phyloP scores from a whole-genome alignment of 35 echinoderm and acorn worm species.

The Heliocidaris erythrogramma region DNA sequence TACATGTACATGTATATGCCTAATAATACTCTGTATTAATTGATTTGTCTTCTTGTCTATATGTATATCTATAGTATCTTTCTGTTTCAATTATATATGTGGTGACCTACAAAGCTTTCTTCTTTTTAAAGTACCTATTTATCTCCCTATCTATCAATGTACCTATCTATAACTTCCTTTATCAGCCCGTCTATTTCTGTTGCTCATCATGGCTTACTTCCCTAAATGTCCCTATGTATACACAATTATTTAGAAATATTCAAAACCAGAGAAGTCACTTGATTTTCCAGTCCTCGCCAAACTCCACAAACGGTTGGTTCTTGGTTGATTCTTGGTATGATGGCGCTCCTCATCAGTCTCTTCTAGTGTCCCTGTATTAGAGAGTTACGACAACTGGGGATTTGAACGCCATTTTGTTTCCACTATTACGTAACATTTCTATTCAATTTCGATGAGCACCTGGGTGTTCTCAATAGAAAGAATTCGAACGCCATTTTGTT shows the following conservation, averaged over 20 bases:
- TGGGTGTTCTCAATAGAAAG: no score
- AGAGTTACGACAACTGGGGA: no score
- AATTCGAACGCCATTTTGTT: no score
- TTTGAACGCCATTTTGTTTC: no score
- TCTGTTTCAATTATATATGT: neutral
- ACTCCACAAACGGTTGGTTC: no score
- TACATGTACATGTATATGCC: no score
- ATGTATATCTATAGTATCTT: neutral
- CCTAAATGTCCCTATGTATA: neutral
- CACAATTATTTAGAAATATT: neutral
- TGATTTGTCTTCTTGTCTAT: neutral
- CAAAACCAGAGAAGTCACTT: neutral
- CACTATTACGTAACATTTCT: no score
- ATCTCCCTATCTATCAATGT: neutral
- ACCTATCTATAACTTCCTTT: neutral
- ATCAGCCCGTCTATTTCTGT: neutral
- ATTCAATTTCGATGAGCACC: no score
- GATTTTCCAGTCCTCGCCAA: neutral
- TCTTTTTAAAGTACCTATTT: neutral
- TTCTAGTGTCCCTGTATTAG: no score
- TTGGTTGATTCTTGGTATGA: no score
- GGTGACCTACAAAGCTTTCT: neutral
- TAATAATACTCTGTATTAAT: no score
- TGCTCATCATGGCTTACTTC: neutral
- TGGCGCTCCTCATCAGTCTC: no score